These are phyloP conservation scores for Acanthornis magna DNA, from an alignment of 2,797 vertebrate species.

Conservation along the genomic window DNA sequence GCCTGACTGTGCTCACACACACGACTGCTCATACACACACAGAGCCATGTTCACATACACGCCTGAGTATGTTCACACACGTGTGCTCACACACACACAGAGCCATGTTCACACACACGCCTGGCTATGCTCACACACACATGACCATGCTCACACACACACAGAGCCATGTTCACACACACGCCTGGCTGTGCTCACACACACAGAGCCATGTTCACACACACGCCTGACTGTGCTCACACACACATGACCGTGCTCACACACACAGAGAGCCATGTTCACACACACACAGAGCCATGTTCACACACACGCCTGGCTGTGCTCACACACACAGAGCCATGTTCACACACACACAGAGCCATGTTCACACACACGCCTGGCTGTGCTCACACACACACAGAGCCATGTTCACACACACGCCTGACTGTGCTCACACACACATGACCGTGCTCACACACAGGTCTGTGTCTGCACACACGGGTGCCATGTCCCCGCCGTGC, in stretches of 20 bases:
- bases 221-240: too few species aligned
- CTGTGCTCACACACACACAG: neutral
- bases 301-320: too few species aligned
- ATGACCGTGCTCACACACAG: neutral
- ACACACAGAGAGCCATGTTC: neutral
- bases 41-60: too few species aligned
- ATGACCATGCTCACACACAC: neutral
- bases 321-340: too few species aligned
- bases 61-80: too few species aligned
- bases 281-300: neutral
- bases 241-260: too few species aligned
- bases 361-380: neutral
- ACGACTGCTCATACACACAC: too few species aligned
- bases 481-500: neutral
- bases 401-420: neutral
- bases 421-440: neutral
- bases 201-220: neutral
- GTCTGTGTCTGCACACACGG: neutral
- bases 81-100: too few species aligned
- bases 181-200: neutral
- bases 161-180: neutral
- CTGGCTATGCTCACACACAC: neutral
- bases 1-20: too few species aligned
- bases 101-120: too few species aligned
- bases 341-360: neutral